Percentiles rank a stretch among this genome's conserved stretches.
These are phyloP conservation scores for Teleopsis dalmanni DNA, from an alignment of 1,140 invertebrate genomes.

Conservation along the genomic window DNA sequence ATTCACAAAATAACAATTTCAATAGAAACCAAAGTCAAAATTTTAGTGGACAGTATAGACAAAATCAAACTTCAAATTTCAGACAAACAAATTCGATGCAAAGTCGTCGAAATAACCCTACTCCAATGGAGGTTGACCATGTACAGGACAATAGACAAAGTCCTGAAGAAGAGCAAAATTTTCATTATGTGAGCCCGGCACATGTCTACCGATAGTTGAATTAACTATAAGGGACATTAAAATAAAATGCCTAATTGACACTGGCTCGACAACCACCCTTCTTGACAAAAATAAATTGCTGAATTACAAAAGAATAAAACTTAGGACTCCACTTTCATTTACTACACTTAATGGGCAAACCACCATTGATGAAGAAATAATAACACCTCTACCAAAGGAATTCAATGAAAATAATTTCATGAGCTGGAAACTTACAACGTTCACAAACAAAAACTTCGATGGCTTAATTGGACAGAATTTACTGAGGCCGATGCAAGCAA, in stretches of 20 bases:
- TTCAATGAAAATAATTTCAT: conserved; percentile 2
- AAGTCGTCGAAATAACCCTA: too few relatives aligned
- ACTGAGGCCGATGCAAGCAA: conserved; percentile 4
- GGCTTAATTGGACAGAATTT: conserved; percentile 5
- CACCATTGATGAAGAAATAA: not conserved
- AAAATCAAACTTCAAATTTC: too few relatives aligned
- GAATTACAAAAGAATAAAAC: not conserved
- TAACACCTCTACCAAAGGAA: not conserved
- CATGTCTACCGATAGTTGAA: conserved; percentile 4
- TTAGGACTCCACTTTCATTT: not conserved
- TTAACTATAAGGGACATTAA: not conserved
- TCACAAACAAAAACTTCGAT: conserved; percentile 2
- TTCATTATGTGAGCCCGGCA: not conserved
- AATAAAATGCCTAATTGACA: conserved; percentile 2
- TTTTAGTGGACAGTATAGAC: too few relatives aligned
- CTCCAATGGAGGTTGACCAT: too few relatives aligned
- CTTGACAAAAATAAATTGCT: not conserved
- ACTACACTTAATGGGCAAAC: not conserved
- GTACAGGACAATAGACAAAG: not conserved
- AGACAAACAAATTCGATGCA: too few relatives aligned
- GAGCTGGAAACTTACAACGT: conserved; percentile 1
- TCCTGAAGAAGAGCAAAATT: conserved; percentile 1
- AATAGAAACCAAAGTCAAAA: too few relatives aligned
- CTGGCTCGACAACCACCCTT: not conserved
- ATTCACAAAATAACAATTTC: too few relatives aligned